phyloP scores from a whole-genome alignment of 1,140 invertebrate species.

The Anadara kagoshimensis region DNA sequence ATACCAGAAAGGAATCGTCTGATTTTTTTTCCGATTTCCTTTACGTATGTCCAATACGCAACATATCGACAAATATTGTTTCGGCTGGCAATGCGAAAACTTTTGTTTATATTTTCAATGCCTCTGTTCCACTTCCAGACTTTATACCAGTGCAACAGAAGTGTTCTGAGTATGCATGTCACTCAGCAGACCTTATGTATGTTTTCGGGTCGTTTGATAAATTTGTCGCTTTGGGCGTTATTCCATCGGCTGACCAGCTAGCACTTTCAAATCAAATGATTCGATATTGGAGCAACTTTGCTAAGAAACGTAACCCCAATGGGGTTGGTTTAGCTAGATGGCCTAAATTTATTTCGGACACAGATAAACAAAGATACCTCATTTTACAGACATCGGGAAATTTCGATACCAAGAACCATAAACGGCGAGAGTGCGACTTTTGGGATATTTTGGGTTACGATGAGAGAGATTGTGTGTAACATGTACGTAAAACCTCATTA shows the following conservation, averaged over 20 bases:
- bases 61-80: slow-evolving; percentile 13
- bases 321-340: neutral
- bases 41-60: slow-evolving; percentile 37
- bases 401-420: too few relatives aligned
- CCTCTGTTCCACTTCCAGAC: neutral
- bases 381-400: too few relatives aligned
- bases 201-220: slow-evolving; percentile 34
- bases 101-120: slow-evolving; percentile 45
- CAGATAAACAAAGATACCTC: too few relatives aligned
- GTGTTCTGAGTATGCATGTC: slow-evolving; percentile 29
- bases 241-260: slow-evolving; percentile 29
- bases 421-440: too few relatives aligned
- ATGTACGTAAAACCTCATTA: too few relatives aligned
- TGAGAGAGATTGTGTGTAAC: too few relatives aligned
- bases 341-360: too few relatives aligned
- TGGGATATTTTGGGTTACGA: too few relatives aligned
- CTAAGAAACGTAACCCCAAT: slow-evolving; percentile 48
- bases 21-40: slow-evolving; percentile 39
- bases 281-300: slow-evolving; percentile 58
- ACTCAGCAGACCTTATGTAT: slow-evolving; percentile 47
- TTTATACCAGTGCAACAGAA: too few relatives aligned
- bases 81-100: slow-evolving; percentile 5
- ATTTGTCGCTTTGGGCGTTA: slow-evolving; percentile 14
- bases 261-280: slow-evolving; percentile 39
- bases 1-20: slow-evolving; percentile 18